Base-by-base conservation (phyloP, 2,797 vertebrate genomes). In the Apodemus agrarius region DNA sequence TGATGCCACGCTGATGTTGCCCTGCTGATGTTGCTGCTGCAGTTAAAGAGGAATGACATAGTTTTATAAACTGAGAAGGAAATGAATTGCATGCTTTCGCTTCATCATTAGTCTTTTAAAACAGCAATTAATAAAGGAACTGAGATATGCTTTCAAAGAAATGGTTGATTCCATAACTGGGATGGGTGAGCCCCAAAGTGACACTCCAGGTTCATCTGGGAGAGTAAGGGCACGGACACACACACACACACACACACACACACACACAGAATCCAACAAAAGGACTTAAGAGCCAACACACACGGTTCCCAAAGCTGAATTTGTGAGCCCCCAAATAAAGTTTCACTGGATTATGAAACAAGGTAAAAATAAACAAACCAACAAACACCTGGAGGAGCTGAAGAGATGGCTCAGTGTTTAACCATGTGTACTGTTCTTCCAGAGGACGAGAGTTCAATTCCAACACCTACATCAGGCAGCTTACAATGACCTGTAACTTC, bases 21-120 rank as follows among this genome's bases (percentile, higher is more conserved):
- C 34, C 34, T 16, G 3, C 63, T 65, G 65, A 34, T 34, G 31
- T 67, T 34, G 31, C 31, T 17, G 3, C 26, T 75, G 10, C 29
- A 84, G 26, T 87, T 63, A 43, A 83, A 88, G 17, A 74, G 3
- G 4, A 89, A 17, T 46, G 69, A 29, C 24, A 1, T 34, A 49
- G 61, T 84, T 63, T 40, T 43, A 40, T 59, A 90, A 87, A 1
- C 46, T 90, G 22, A 13, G n/a, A 92, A 89, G 14, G 65, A 69
- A 83, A 49, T 78, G n/a, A 92, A 95, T 82, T 57, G 9, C 26
- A 34, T 29, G 34, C 82, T 81, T 93, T 93, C 82, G 34, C 72
- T 61, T 40, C 26, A 31, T 84, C 61, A 67, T 67, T n/a, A 49
- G 37, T n/a, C 13, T 54, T 93, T 81, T 82, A 61, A 22, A 80